Base-by-base conservation (phyloP, 1,140 invertebrate species). In the Meloidogyne exigua region DNA sequence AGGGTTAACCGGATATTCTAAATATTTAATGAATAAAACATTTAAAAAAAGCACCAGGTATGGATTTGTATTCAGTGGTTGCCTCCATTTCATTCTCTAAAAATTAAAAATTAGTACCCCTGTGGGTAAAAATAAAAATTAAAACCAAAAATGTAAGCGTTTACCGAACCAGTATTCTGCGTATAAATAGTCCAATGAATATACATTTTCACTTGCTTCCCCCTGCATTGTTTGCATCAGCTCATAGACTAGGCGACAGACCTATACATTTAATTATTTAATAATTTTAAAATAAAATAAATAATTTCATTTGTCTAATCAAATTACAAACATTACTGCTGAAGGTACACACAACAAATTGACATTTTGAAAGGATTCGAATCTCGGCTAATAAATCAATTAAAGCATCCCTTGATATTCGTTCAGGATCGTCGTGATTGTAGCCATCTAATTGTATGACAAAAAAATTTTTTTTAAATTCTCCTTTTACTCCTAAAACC, bases 301-400 rank as follows among this genome's bases (percentile, higher is more conserved):
- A 2, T 78, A 25, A 0, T 42, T 39, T 39, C 9, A 3, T 39
- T 39, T 39, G 4, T 3, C 28, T 32, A 3, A 9, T 7, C 4
- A 39, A 44, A 44, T 2, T 57, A 57, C 49, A n/a, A 83, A 90
- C 89, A 87, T 90, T 90, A 74, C 89, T 90, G 49, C 89, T 90
- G 75, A 90, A 90, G 26, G 90, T 90, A 79, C 90, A 90, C 4
- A 90, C 90, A n/a, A 90, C 83, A 81, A 88, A 89, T 78, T 90
- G 87, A 57, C 49, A 57, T 9, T 21, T n/a, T 1, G 49, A 18
- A n/a, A 57, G 18, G 11, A 67, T 39, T n/a, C 25, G 42, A 21
- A 67, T 57, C 15, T 44, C 62, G 21, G 68, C 64, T 18, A 67
- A 44, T 18, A 90, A 84, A 10, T 89, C 89, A n/a, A 84, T 76